Evolutionary conservation across 2,113 vertebrate genomes (phyloP).

Genomic region (Phasianus colchicus): DNA sequence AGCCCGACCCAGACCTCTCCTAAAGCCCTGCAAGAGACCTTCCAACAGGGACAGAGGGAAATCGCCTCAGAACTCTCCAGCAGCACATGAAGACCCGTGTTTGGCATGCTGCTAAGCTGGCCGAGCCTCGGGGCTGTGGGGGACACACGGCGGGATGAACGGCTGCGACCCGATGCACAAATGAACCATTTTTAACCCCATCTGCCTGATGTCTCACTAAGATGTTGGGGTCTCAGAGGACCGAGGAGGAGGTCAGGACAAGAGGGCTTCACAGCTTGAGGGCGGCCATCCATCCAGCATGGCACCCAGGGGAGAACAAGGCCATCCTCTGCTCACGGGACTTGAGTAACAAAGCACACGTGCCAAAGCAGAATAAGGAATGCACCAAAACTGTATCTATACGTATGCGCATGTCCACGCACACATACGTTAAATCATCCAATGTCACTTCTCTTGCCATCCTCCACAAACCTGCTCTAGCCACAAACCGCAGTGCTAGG

Average conservation of each 20-base stretch:
- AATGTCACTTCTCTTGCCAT: background rate
- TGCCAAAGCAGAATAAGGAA: slow-evolving; percentile 4
- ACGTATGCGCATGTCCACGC: fast-evolving
- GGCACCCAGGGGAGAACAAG: background rate
- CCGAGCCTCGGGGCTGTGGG: background rate
- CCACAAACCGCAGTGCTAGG: background rate
- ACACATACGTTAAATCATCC: background rate
- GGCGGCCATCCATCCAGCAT: background rate
- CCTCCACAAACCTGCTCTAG: background rate
- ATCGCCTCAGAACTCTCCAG: background rate
- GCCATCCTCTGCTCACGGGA: background rate
- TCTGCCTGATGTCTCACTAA: background rate
- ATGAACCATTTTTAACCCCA: background rate
- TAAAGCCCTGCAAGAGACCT: background rate
- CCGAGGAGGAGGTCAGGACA: slow-evolving; percentile 11
- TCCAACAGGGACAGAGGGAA: background rate
- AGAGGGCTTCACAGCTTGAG: background rate
- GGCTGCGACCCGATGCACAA: background rate
- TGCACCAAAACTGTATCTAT: background rate
- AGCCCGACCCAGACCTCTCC: background rate
- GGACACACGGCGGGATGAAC: background rate
- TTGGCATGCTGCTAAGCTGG: background rate
- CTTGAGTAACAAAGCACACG: background rate
- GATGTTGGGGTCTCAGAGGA: background rate
- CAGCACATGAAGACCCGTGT: background rate